Percentiles rank a stretch among this genome's conserved stretches.
These are phyloP conservation scores for Lepas anatifera DNA, from an alignment of 2,888 invertebrate species.

Conservation along the genomic window DNA sequence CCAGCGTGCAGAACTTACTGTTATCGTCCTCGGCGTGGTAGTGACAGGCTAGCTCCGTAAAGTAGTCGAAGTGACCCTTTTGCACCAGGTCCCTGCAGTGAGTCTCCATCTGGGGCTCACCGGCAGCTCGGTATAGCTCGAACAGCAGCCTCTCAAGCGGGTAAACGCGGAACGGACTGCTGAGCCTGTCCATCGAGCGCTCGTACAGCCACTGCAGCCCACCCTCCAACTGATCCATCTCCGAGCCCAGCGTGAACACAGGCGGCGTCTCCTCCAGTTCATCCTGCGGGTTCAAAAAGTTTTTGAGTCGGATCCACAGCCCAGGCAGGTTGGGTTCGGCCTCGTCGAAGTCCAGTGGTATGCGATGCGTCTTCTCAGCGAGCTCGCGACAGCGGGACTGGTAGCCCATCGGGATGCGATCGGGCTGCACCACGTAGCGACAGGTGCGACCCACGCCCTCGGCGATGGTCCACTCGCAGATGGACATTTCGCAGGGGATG, in stretches of 20 bases:
- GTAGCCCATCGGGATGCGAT: not conserved
- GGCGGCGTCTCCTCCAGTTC: not conserved
- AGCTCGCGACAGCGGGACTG: not conserved
- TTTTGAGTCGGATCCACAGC: slow-evolving; percentile 1
- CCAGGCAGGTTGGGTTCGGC: not conserved
- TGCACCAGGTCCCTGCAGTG: not conserved
- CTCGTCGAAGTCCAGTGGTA: not conserved
- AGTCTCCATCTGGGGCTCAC: slow-evolving; percentile 3
- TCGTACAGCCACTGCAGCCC: not conserved
- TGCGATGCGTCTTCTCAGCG: not conserved
- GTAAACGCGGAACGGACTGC: not conserved
- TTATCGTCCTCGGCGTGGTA: not conserved
- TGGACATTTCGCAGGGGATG: not conserved
- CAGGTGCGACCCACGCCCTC: not conserved
- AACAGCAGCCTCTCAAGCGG: not conserved
- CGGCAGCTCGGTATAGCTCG: slow-evolving; percentile 4
- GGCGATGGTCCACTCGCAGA: slow-evolving; percentile 5
- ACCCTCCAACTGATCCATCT: not conserved
- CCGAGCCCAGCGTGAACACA: not conserved
- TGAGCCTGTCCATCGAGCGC: not conserved
- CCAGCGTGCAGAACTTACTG: not conserved
- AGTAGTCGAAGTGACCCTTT: not conserved
- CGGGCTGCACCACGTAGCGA: not conserved
- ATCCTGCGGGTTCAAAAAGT: slow-evolving; percentile 8
- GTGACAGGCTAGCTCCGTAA: not conserved